Conservation (phyloP, 2,113 vertebrate species). For the Alouatta palliata region DNA sequence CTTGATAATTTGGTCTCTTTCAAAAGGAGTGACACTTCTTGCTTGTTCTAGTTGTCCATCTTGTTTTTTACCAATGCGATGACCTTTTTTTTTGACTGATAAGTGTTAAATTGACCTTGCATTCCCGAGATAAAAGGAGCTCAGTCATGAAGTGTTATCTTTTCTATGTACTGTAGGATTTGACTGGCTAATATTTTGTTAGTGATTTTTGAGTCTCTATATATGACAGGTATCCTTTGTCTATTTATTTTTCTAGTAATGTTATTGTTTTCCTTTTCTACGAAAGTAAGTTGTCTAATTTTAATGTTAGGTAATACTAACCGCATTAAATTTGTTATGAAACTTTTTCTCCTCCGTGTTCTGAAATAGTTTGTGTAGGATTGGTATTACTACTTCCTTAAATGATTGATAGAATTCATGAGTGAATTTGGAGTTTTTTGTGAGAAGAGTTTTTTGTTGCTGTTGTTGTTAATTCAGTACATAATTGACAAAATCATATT, state of each 20-base stretch:
- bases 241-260: not conserved
- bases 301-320: not conserved
- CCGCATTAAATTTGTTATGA: not conserved
- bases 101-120: not conserved
- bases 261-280: not conserved
- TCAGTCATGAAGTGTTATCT: not conserved
- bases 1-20: too few relatives aligned
- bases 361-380: not conserved
- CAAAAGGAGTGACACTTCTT: too few relatives aligned
- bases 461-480: not conserved
- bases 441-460: not conserved
- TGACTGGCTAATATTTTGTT: not conserved
- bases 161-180: not conserved
- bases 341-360: not conserved
- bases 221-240: not conserved
- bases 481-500: not conserved
- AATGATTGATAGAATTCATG: too few relatives aligned
- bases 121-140: not conserved
- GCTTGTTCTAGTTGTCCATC: too few relatives aligned
- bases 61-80: too few relatives aligned
- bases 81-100: not conserved
- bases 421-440: not conserved
- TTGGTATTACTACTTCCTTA: too few relatives aligned
- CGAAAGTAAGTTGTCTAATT: not conserved
- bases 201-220: not conserved